Evolutionary conservation across 1,140 invertebrate genomes (phyloP).

Genomic region (Dreissena rostriformis): DNA sequence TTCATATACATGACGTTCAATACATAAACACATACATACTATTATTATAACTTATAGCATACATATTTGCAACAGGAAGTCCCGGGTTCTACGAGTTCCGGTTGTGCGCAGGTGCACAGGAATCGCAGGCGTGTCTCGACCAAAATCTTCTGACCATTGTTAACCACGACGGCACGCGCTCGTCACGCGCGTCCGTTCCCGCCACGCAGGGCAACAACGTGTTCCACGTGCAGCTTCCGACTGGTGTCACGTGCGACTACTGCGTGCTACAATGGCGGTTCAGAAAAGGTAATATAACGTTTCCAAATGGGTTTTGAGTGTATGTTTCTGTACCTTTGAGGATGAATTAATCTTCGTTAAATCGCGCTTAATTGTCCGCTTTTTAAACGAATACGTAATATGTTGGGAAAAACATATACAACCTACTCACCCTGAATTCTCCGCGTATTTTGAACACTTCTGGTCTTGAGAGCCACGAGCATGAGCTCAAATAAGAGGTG

Average conservation of each 20-base stretch:
- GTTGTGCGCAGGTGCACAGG: slow-evolving; percentile 19
- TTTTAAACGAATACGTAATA: too few relatives aligned
- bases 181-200: slow-evolving; percentile 22
- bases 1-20: too few relatives aligned
- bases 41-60: not conserved
- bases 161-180: not conserved
- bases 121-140: slow-evolving; percentile 31
- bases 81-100: slow-evolving; percentile 52
- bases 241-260: slow-evolving; percentile 44
- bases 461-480: too few relatives aligned
- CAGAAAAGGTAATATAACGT: slow-evolving; percentile 31
- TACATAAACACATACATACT: too few relatives aligned
- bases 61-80: not conserved
- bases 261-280: slow-evolving; percentile 55
- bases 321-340: too few relatives aligned
- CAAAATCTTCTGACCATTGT: slow-evolving; percentile 29
- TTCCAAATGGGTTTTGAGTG: too few relatives aligned
- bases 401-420: too few relatives aligned
- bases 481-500: too few relatives aligned
- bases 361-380: too few relatives aligned
- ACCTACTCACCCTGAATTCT: too few relatives aligned
- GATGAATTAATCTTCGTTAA: too few relatives aligned
- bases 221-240: slow-evolving; percentile 51
- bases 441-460: too few relatives aligned
- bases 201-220: slow-evolving; percentile 15